Evolutionary conservation across 2,113 vertebrate genomes (phyloP).

Genomic region (Ceyx melanurus): DNA sequence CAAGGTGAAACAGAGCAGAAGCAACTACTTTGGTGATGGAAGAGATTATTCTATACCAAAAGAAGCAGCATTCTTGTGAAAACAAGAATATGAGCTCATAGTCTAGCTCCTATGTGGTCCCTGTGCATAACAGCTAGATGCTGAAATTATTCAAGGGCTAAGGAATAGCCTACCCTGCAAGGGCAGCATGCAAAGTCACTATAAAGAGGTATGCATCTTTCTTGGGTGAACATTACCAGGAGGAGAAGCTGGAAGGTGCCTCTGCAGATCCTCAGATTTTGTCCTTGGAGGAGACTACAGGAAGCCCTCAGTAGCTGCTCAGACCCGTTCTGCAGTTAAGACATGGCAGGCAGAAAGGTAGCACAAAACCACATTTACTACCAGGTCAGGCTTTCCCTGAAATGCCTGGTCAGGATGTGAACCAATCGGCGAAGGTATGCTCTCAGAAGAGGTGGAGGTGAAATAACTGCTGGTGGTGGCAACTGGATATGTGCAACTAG

Average conservation of each 20-base stretch:
- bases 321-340: not conserved
- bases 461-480: not conserved
- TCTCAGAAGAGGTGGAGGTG: not conserved
- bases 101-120: not conserved
- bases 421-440: not conserved
- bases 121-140: not conserved
- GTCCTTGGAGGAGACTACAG: not conserved
- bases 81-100: not conserved
- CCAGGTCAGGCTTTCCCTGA: not conserved
- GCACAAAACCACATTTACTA: not conserved
- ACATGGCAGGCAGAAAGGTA: not conserved
- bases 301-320: not conserved
- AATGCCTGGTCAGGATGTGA: not conserved
- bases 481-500: not conserved
- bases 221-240: not conserved
- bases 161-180: not conserved
- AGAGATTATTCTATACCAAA: not conserved
- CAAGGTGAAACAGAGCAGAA: not conserved
- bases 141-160: not conserved
- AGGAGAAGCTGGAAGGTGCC: not conserved
- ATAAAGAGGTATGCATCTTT: not conserved
- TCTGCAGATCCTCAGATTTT: not conserved
- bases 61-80: not conserved
- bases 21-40: not conserved
- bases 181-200: not conserved